These are phyloP conservation scores for Pelobates fuscus DNA, from an alignment of 2,113 vertebrate genomes.

Conservation along the genomic window DNA sequence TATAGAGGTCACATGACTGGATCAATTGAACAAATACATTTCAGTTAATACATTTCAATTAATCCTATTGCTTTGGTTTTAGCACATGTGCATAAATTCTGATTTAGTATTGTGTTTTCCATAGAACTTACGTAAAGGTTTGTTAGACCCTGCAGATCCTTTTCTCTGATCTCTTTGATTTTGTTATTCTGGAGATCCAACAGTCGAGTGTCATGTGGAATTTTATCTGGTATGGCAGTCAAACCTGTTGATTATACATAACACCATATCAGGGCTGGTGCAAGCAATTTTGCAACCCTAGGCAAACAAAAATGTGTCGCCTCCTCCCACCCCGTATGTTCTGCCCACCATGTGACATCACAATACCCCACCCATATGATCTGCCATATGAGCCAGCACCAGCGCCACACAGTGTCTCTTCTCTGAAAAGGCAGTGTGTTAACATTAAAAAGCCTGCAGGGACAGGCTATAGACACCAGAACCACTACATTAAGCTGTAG, in stretches of 20 bases:
- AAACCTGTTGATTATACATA: slow-evolving; percentile 72
- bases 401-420: no score
- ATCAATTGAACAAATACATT: not conserved
- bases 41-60: not conserved
- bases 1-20: not conserved
- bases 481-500: no score
- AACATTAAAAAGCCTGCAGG: no score
- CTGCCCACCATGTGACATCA: no score
- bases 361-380: no score
- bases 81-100: slow-evolving; percentile 2
- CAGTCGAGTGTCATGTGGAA: slow-evolving; percentile 86
- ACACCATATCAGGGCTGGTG: no score
- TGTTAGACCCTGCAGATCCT: slow-evolving; percentile 86
- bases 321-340: not conserved
- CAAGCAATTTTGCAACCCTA: no score
- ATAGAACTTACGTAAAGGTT: slow-evolving; percentile 81
- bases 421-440: no score
- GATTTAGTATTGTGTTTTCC: not conserved
- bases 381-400: no score
- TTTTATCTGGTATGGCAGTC: slow-evolving; percentile 84
- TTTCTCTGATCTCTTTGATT: slow-evolving; percentile 93
- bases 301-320: not conserved
- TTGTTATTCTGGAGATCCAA: slow-evolving; percentile 97
- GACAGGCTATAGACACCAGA: no score
- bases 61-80: not conserved